These are phyloP conservation scores for Elephantulus edwardii DNA, from an alignment of 2,113 vertebrate genomes.

Conservation along the genomic window DNA sequence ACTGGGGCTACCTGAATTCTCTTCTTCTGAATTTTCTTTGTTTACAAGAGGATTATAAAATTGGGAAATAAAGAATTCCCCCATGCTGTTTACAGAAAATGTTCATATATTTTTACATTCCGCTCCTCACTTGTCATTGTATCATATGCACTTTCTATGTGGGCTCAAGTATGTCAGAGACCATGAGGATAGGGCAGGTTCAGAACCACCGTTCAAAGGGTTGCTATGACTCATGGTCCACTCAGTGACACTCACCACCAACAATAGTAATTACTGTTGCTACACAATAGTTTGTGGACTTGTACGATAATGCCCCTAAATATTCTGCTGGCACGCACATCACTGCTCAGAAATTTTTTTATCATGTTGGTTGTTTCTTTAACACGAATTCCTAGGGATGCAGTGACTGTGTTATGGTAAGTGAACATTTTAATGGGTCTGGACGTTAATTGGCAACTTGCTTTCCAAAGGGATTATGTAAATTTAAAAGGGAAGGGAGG, in stretches of 20 bases:
- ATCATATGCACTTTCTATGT: no score
- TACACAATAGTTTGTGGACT: neutral
- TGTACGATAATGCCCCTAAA: neutral
- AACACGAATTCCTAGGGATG: neutral
- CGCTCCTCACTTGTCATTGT: neutral
- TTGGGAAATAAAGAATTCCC: slow-evolving; percentile 3
- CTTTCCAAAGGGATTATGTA: slow-evolving; percentile 43
- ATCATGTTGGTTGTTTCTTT: slow-evolving; percentile 37
- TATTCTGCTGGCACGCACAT: neutral
- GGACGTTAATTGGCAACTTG: slow-evolving; percentile 47
- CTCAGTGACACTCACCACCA: no score
- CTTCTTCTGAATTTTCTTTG: neutral
- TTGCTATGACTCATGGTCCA: no score
- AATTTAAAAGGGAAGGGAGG: neutral
- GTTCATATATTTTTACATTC: neutral
- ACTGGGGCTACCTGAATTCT: neutral
- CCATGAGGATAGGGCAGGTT: no score
- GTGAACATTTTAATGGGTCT: slow-evolving; percentile 30
- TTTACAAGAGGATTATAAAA: neutral
- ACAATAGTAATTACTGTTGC: no score
- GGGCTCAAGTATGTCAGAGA: no score
- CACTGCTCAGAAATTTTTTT: neutral
- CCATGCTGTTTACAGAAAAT: neutral
- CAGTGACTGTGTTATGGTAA: neutral
- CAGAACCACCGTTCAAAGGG: no score